Evolutionary conservation across 2,888 invertebrate species (phyloP).

Genomic region (Scrobipalpa atriplicella): DNA sequence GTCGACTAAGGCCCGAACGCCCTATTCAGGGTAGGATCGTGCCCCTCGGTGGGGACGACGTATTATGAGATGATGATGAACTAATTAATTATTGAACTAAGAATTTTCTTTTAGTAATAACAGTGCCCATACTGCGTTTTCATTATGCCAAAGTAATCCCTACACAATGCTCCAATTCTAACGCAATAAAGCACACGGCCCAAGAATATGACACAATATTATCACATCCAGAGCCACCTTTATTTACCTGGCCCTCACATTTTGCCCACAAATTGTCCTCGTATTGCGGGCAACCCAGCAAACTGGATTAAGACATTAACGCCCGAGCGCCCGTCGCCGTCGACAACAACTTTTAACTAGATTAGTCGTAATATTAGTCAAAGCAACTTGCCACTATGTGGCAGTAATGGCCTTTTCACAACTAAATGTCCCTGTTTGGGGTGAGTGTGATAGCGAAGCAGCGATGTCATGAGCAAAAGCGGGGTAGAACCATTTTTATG

Average conservation of each 20-base stretch:
- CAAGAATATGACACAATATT: neutral
- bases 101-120: too few relatives aligned
- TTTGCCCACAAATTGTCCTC: slow-evolving; percentile 10
- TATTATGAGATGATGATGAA: too few relatives aligned
- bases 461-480: neutral
- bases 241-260: slow-evolving; percentile 17
- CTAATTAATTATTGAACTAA: too few relatives aligned
- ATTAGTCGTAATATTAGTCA: slow-evolving; percentile 39
- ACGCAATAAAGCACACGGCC: neutral
- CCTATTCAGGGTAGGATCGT: too few relatives aligned
- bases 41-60: too few relatives aligned
- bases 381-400: slow-evolving; percentile 34
- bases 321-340: slow-evolving; percentile 23
- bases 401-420: slow-evolving; percentile 37
- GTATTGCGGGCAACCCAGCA: slow-evolving; percentile 26
- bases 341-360: slow-evolving; percentile 36
- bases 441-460: neutral
- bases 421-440: slow-evolving; percentile 29
- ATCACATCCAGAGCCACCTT: neutral
- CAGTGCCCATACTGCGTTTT: too few relatives aligned
- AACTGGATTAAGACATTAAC: slow-evolving; percentile 41
- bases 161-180: neutral
- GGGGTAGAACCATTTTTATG: neutral
- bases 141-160: too few relatives aligned
- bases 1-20: too few relatives aligned